Evolutionary conservation across 2,888 invertebrate species (phyloP).

Genomic region (Hyppa rectilinea): DNA sequence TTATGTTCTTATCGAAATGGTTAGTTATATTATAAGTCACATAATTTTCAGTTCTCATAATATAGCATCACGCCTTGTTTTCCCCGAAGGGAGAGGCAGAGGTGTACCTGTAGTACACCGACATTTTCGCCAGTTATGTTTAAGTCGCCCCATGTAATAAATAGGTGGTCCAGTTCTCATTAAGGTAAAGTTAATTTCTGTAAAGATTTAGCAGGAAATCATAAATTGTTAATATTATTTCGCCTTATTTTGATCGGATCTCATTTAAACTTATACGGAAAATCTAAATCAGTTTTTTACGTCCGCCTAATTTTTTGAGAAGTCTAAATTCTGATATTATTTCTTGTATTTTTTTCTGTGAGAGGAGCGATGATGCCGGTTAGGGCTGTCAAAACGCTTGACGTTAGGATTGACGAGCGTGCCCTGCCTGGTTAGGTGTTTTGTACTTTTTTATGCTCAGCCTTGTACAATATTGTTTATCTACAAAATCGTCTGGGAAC

Average conservation of each 20-base stretch:
- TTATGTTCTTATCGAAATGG: neutral
- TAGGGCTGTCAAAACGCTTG: constrained; percentile 89
- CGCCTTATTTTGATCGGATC: constrained; percentile 41
- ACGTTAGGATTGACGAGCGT: constrained; percentile 89
- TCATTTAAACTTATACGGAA: constrained; percentile 52
- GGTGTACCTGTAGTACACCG: no score
- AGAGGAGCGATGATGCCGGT: constrained; percentile 86
- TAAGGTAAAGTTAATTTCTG: constrained; percentile 10
- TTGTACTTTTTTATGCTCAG: constrained; percentile 84
- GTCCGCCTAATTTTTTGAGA: constrained; percentile 62
- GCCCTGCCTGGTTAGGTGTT: constrained; percentile 77
- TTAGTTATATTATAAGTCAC: constrained; percentile 6
- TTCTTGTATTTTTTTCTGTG: constrained; percentile 78
- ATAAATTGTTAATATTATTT: constrained; percentile 36
- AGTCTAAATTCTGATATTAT: constrained; percentile 69
- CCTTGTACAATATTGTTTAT: constrained; percentile 84
- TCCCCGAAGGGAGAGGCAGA: no score
- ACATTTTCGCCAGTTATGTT: no score
- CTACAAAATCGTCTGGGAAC: constrained; percentile 73
- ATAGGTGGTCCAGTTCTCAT: constrained; percentile 16
- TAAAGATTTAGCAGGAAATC: constrained; percentile 26
- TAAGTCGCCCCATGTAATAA: no score
- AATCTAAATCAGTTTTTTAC: constrained; percentile 62
- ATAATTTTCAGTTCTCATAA: no score
- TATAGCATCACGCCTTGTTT: no score